Evolutionary conservation across 2,113 vertebrate genomes (phyloP), one percentile per base, ranked within the genome.

Genomic region (Garra rufa): DNA sequence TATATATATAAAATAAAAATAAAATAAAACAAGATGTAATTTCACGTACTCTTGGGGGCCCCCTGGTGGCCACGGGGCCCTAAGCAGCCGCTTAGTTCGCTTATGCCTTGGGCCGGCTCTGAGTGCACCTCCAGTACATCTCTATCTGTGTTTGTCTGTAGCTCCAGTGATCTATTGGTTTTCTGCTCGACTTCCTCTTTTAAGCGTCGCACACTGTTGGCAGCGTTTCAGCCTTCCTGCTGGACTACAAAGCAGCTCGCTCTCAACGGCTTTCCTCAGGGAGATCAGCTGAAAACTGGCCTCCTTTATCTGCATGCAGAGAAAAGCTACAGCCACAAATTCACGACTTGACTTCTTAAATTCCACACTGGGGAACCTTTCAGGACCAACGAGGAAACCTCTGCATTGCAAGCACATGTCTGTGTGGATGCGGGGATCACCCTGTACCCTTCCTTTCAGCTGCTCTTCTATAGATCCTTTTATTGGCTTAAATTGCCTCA

Each of bases 301-400:
- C 87, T 80, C 81, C 83, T 87, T 88, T 86, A 90, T 90, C 83
- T 84, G 76, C 76, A 41, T 75, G 65, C 84, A 87, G 85, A 81
- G 84, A 87, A 88, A 88, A 86, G 84, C 74, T 80, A 48, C 71
- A 75, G 77, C 59, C 83, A 80, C 87, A 87, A 83, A 88, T 71
- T 86, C 89, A 82, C 87, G 81, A 90, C 87, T 90, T 90, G 89
- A 90, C 89, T 90, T 88, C 83, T 57, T 88, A 88, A 88, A 87
- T 87, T 88, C 84, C 83, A 82, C 50, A 75, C 87, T 70, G 81
- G 50, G 85, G 87, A 81, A 88, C 74, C 79, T 83, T 88, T 86
- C 81, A 82, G 73, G 24, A 43, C 78, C 84, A 85, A 82, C 82
- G 82, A 87, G 86, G 83, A 88, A 88, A 75, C 76, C 73, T 74